Evolutionary conservation across 2,888 invertebrate species (phyloP).

Genomic region (Julus scandinavius): DNA sequence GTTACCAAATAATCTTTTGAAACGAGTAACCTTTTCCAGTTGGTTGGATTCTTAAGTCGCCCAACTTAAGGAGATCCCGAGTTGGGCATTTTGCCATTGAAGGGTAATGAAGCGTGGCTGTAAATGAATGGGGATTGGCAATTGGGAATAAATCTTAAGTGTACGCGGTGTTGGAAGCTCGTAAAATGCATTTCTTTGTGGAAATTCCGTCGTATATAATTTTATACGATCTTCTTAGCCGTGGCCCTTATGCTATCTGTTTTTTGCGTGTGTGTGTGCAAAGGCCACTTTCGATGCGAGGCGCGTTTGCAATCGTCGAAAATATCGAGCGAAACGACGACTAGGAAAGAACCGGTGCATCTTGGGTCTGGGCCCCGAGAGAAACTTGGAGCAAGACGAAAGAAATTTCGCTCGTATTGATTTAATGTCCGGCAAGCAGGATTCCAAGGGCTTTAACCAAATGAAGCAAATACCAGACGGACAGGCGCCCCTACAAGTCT

Average conservation of each 20-base stretch:
- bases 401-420: constrained; percentile 36
- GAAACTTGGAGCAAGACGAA: not conserved
- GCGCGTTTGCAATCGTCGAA: not conserved
- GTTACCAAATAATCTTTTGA: too few relatives aligned
- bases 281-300: constrained; percentile 4
- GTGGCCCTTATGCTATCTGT: not conserved
- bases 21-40: too few relatives aligned
- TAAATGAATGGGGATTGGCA: constrained; percentile 17
- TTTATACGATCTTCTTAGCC: not conserved
- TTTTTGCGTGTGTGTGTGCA: not conserved
- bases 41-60: too few relatives aligned
- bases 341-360: constrained; percentile 3
- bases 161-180: constrained; percentile 1
- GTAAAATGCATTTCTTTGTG: not conserved
- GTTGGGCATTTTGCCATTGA: not conserved
- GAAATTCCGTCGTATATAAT: not conserved
- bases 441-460: constrained; percentile 41
- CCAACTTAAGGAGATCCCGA: not conserved
- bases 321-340: not conserved
- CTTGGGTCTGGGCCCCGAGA: constrained; percentile 13
- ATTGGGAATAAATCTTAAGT: not conserved
- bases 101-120: not conserved
- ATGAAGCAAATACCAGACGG: constrained; percentile 6
- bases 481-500: not conserved
- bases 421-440: constrained; percentile 14